Base-by-base conservation (phyloP, 2,888 invertebrate genomes). In the Subacronicta megacephala region DNA sequence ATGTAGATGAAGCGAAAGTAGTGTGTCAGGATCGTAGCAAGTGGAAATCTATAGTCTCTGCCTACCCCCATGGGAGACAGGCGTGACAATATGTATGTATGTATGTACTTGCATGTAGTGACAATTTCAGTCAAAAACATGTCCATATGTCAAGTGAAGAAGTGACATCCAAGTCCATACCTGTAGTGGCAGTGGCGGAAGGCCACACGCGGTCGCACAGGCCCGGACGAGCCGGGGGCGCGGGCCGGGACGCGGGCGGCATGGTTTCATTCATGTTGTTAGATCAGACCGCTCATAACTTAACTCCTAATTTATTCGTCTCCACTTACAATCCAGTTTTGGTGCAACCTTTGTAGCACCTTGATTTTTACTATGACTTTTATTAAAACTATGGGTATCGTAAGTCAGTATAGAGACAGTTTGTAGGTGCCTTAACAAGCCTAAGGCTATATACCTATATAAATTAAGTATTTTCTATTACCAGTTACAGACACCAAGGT, bases 231-330 rank as follows among this genome's bases (percentile, higher is more conserved):
- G 64, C 65, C 64, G 71, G 70, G 73, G 72, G 75, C 35, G 67
- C 35, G 72, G 75, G 74, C 78, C 50, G 82, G 66, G 83, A 72
- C 73, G 82, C 61, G 84, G 75, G 86, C 82, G 82, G 75, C 56
- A 85, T 68, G 82, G 89, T 89, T 91, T 94, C 94, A 94, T 94
- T 94, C 94, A 94, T 94, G 94, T 94, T 90, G 92, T 93, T 93
- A 93, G 93, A 92, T 86, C 87, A 86, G 87, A 77, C 92, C 90
- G 90, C 91, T 93, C 93, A 94, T 94, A 94, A 94, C 88, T 94
- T 94, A 92, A 89, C 93, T 90, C 86, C 85, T 93, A 93, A 94
- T 94, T 93, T 94, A 94, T 94, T 90, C 90, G 82, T 89, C 81
- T 86, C 82, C 84, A 80, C 79, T 82, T 80, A 72, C 63, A 83